Base-by-base conservation (phyloP, 1,140 invertebrate genomes). In the Euwallacea similis region DNA sequence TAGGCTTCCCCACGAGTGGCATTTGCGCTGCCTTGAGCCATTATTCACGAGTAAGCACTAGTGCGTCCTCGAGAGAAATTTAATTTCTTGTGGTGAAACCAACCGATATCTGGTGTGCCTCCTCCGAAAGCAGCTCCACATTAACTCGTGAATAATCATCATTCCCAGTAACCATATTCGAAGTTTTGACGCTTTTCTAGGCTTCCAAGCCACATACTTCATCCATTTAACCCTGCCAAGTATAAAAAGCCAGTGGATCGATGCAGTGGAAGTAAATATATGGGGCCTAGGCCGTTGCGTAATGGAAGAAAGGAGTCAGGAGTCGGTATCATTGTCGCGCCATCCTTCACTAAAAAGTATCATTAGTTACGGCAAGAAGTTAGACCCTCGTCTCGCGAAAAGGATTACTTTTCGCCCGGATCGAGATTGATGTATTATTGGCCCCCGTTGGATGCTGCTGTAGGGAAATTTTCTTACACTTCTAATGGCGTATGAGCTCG, bases 361-460 rank as follows among this genome's bases (percentile, higher is more conserved):
- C 69, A 71, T 71, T 71, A 71, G 69, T 71, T 71, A 71, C 69
- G 69, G 61, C 69, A 71, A 71, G 69, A 71, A 71, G 69, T 71
- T 64, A 47, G 69, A 71, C 69, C 69, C 69, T 71, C 69, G 69
- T 71, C 69, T 71, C 58, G 62, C 53, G 60, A 71, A 71, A 69
- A 64, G 69, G 69, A 71, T 71, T 71, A 71, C 69, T 71, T 71
- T 71, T 71, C 60, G 56, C 69, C 69, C n/a, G 69, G 69, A 71
- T 58, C 69, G 64, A 71, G 69, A 71, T 71, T 71, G 69, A 71
- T 71, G 64, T 56, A 69, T 69, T 53, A 55, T 47, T 47, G 46
- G 46, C 46, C 46, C 46, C n/a, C 46, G 42, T n/a, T 33, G n/a
- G 15, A 43, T 41, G 47, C n/a, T 16, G 13, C 13, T 46, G 42